Evolutionary conservation across 2,888 invertebrate genomes (phyloP), one percentile per base, ranked within the genome.

Genomic region (Lasioglossum marginatum): DNA sequence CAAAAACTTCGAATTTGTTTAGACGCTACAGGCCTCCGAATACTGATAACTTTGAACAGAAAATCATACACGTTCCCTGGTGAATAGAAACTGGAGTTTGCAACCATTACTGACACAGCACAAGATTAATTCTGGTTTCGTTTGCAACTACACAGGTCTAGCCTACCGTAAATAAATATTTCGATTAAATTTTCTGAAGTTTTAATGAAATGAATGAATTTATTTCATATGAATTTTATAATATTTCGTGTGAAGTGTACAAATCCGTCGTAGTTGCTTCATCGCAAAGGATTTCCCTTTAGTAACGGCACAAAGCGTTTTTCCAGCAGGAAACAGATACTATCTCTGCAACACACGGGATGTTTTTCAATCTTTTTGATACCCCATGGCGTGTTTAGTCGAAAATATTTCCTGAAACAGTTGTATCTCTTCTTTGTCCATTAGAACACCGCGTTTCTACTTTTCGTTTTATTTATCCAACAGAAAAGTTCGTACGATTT

Each of bases 311-410:
- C 60, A 27, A 60, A 60, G 60, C 19, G 31, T 43, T 68, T 82
- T 68, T 74, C 68, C 27, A 52, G 81, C 37, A 63, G 34, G 45
- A n/a, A 74, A 68, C 68, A 48, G 48, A 80, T 74, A 74, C 52
- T 31, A 73, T 70, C 34, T 68, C 73, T 82, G 81, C 73, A 80
- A n/a, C n/a, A 40, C 80, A 34, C 16, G 45, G 82, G 43, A 73
- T 80, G 68, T 80, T 82, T 82, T 82, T 57, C 81, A 81, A 74
- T 74, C 82, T n/a, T 74, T 68, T 82, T 82, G 80, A 82, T 82
- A 82, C 72, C 68, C 81, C 48, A 27, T 52, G 73, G 57, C 81
- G 40, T 45, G 57, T 68, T 82, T 82, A 73, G 80, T 43, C 37
- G 2, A 43, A 74, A 82, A 82, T 68, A 81, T 80, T 74, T 81